A percentile compares a stretch with the other conserved stretches of the same genome.
Evolutionary conservation across 53 echinoderm and acorn worm species (phyloP).

Genomic region (Stichopus horrens): DNA sequence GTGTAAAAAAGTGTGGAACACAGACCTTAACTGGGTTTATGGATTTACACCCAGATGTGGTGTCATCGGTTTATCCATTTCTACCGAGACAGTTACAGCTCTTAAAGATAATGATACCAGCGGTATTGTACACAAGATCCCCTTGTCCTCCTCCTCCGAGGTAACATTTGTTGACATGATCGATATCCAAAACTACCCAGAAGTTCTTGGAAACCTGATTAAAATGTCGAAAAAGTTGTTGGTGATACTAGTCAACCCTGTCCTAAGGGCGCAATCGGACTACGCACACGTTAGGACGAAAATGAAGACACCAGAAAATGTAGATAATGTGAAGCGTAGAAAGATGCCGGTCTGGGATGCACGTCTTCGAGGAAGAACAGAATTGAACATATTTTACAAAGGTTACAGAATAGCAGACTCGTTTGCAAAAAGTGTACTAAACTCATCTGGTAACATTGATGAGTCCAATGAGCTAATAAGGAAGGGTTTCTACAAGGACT

Average conservation of each 20-base stretch:
- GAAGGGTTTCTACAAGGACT: constrained; percentile 17
- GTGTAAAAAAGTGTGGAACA: constrained; percentile 39
- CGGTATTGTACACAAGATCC: not conserved
- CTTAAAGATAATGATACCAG: not conserved
- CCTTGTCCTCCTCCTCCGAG: not conserved
- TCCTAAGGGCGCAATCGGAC: constrained; percentile 25
- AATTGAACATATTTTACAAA: constrained; percentile 14
- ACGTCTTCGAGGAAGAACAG: not conserved
- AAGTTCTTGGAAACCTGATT: not conserved
- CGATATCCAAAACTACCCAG: constrained; percentile 13
- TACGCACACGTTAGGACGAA: constrained; percentile 28
- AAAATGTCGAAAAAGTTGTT: not conserved
- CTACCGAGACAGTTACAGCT: not conserved
- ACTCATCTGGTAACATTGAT: not conserved
- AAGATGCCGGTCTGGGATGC: constrained; percentile 23
- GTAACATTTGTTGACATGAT: constrained; percentile 17
- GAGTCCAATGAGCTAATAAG: not conserved
- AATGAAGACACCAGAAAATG: constrained; percentile 20
- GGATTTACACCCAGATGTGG: constrained; percentile 39
- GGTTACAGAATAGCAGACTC: constrained; percentile 41
- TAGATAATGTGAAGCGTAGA: not conserved
- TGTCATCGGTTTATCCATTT: not conserved
- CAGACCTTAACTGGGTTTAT: constrained; percentile 28
- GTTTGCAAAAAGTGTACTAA: constrained; percentile 25
- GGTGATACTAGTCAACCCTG: constrained; percentile 21